Evolutionary conservation across 1,140 invertebrate species (phyloP).

Genomic region (Pachyrhynchus sulphureomaculatus): DNA sequence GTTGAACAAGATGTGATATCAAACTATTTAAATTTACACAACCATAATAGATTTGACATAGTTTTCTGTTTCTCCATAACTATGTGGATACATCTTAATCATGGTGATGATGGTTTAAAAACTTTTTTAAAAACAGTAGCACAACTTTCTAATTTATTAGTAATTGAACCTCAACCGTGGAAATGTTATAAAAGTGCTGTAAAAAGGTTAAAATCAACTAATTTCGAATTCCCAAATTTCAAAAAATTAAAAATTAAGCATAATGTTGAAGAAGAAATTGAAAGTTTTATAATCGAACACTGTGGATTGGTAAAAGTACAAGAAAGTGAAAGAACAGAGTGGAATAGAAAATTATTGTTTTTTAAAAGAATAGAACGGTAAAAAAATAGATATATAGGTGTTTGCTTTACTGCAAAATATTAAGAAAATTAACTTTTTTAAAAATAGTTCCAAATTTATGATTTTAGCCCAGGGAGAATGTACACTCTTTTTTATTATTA

Average conservation of each 20-base stretch:
- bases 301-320: constrained; percentile 58
- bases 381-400: too few relatives aligned
- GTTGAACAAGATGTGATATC: constrained; percentile 49
- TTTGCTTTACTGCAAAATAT: neutral
- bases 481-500: too few relatives aligned
- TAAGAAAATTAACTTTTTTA: neutral
- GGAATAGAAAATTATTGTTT: constrained; percentile 67
- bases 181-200: constrained; percentile 75
- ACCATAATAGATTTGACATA: constrained; percentile 63
- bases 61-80: constrained; percentile 79
- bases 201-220: constrained; percentile 64
- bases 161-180: constrained; percentile 82
- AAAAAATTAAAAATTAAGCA: constrained; percentile 59
- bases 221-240: constrained; percentile 62
- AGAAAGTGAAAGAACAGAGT: constrained; percentile 61
- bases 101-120: constrained; percentile 70
- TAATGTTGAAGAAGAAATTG: constrained; percentile 63
- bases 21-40: constrained; percentile 51
- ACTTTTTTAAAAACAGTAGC: constrained; percentile 61
- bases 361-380: constrained; percentile 43
- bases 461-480: too few relatives aligned
- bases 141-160: constrained; percentile 57
- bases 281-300: constrained; percentile 56
- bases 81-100: constrained; percentile 86
- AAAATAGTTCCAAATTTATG: too few relatives aligned